phyloP scores from a whole-genome alignment of 2,888 invertebrate species.

The Cheilosia pagana region DNA sequence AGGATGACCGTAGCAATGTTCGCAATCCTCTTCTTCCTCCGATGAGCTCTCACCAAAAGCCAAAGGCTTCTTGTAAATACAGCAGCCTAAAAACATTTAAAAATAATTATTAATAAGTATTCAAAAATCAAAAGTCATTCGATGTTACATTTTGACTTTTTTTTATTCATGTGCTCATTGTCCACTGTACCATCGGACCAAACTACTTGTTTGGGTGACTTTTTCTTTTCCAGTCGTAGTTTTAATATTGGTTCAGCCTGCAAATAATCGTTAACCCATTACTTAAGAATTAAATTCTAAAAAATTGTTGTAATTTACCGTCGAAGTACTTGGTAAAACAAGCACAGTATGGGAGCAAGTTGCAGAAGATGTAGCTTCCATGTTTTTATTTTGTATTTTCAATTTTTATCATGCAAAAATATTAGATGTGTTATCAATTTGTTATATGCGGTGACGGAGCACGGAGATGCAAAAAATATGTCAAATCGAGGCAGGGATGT shows the following conservation, averaged over 20 bases:
- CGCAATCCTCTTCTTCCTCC: constrained; percentile 92
- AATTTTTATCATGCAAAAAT: no score
- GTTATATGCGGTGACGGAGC: no score
- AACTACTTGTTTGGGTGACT: constrained; percentile 90
- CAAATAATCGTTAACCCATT: background rate
- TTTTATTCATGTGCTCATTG: constrained; percentile 97
- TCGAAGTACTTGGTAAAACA: constrained; percentile 10
- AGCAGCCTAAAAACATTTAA: constrained; percentile 88
- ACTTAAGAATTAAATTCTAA: background rate
- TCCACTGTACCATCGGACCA: constrained; percentile 97
- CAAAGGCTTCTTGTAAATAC: constrained; percentile 96
- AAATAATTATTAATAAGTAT: background rate
- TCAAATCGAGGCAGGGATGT: no score
- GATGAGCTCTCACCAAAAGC: constrained; percentile 95
- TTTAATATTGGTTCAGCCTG: constrained; percentile 84
- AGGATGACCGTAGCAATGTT: constrained; percentile 93
- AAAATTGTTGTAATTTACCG: constrained; percentile 1
- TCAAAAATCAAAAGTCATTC: background rate
- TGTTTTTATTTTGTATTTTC: background rate
- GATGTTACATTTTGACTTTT: constrained; percentile 96
- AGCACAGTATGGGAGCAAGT: constrained; percentile 3
- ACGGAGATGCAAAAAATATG: no score
- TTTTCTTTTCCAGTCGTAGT: constrained; percentile 88
- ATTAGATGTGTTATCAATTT: no score
- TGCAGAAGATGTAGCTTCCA: constrained; percentile 4